These are phyloP conservation scores for Cistogaster globosa DNA, from an alignment of 2,888 invertebrate species.

Conservation along the genomic window DNA sequence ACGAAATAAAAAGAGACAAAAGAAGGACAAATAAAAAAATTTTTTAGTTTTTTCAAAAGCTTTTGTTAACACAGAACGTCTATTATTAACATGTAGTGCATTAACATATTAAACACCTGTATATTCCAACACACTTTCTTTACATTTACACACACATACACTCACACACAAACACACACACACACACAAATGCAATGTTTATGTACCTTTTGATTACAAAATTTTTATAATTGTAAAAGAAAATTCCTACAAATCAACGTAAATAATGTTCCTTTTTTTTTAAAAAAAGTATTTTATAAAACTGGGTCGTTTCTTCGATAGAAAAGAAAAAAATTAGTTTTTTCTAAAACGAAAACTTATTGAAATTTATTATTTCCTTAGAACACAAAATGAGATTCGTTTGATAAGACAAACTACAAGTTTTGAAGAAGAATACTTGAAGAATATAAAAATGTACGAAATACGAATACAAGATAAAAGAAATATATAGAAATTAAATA, in stretches of 20 bases:
- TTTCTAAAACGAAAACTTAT: slow-evolving; percentile 24
- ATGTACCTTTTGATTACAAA: slow-evolving; percentile 24
- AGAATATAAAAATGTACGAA: background rate
- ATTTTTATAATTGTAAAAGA: slow-evolving; percentile 1
- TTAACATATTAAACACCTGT: slow-evolving; percentile 48
- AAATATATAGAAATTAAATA: background rate
- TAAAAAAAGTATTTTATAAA: background rate
- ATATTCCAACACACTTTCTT: background rate
- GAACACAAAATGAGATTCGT: background rate
- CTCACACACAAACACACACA: background rate
- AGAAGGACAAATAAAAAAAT: background rate
- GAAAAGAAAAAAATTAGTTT: background rate
- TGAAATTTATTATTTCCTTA: slow-evolving; percentile 22
- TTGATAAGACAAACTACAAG: background rate
- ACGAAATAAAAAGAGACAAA: background rate
- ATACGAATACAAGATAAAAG: background rate
- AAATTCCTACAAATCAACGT: slow-evolving; percentile 36
- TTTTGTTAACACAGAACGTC: slow-evolving; percentile 33
- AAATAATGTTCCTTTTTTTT: slow-evolving; percentile 26
- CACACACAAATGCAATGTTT: background rate
- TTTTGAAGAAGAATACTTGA: background rate
- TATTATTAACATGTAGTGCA: slow-evolving; percentile 57
- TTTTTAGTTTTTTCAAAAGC: slow-evolving; percentile 41
- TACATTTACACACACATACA: too few species aligned
- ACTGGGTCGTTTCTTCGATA: slow-evolving; percentile 39